Percentiles rank a stretch among this genome's conserved stretches.
These are phyloP conservation scores for Anhinga rufa DNA, from an alignment of 2,113 vertebrate species.

Conservation along the genomic window DNA sequence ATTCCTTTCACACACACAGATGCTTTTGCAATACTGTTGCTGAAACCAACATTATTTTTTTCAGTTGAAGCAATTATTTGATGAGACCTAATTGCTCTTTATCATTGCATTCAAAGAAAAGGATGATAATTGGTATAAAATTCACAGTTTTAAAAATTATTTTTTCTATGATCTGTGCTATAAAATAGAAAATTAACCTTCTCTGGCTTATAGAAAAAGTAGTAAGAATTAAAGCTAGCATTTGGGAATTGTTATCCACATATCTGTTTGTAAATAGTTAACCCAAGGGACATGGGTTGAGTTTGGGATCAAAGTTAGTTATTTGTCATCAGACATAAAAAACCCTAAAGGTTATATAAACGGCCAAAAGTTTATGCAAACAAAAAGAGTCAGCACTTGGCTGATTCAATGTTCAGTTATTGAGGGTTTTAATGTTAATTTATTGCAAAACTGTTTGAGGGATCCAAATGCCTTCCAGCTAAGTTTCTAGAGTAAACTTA, in stretches of 20 bases:
- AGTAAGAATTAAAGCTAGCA: neutral
- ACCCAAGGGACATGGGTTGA: neutral
- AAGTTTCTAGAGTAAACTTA: neutral
- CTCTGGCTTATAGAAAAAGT: neutral
- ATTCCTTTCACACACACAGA: neutral
- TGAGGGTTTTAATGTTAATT: neutral
- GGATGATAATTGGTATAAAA: neutral
- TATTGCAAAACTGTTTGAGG: slow-evolving; percentile 36
- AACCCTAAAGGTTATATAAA: slow-evolving; percentile 48
- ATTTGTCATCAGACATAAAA: neutral
- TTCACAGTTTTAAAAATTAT: neutral
- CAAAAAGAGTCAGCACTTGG: neutral
- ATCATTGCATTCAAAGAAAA: neutral
- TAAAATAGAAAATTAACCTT: neutral
- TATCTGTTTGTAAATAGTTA: slow-evolving; percentile 29
- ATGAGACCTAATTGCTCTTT: neutral
- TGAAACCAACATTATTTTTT: neutral
- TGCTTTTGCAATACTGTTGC: neutral
- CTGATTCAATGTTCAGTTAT: neutral
- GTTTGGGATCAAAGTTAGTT: neutral
- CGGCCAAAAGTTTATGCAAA: slow-evolving; percentile 22
- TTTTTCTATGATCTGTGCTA: neutral
- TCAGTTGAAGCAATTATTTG: neutral
- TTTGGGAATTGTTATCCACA: neutral
- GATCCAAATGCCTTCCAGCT: neutral